A percentile compares a stretch with the other conserved stretches of the same genome.
phyloP scores from a whole-genome alignment of 1,140 invertebrate genomes.

The Drosophila punjabiensis region DNA sequence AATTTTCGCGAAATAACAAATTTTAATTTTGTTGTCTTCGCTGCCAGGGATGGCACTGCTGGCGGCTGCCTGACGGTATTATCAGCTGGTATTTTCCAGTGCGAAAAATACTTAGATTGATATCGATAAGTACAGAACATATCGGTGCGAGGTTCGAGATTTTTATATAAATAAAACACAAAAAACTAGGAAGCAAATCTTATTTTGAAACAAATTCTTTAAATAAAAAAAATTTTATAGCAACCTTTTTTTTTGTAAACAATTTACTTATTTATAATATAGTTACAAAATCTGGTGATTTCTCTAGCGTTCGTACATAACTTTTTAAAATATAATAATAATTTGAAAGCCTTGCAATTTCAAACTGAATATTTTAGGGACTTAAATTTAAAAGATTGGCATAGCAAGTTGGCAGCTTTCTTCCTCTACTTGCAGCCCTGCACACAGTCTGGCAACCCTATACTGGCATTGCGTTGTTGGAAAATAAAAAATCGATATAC shows the following conservation, averaged over 20 bases:
- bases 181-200: too few relatives aligned
- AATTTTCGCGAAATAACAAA: slow-evolving; percentile 11
- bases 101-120: not conserved
- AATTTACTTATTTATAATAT: too few relatives aligned
- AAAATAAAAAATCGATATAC: not conserved
- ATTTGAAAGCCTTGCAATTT: not conserved
- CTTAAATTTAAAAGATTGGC: not conserved
- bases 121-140: too few relatives aligned
- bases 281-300: too few relatives aligned
- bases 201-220: too few relatives aligned
- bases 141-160: too few relatives aligned
- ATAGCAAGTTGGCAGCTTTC: not conserved
- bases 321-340: not conserved
- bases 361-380: too few relatives aligned
- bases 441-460: slow-evolving; percentile 1
- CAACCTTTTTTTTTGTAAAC: too few relatives aligned
- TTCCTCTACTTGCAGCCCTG: not conserved
- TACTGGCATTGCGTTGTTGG: slow-evolving; percentile 9
- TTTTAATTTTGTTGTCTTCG: slow-evolving; percentile 33
- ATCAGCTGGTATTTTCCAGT: slow-evolving; percentile 3
- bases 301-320: too few relatives aligned
- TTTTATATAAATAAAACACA: too few relatives aligned
- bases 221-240: too few relatives aligned
- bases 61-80: not conserved
- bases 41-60: slow-evolving; percentile 23